Evolutionary conservation across 2,113 vertebrate species (phyloP), one percentile per base, ranked within the genome.

Genomic region (Takifugu flavidus): DNA sequence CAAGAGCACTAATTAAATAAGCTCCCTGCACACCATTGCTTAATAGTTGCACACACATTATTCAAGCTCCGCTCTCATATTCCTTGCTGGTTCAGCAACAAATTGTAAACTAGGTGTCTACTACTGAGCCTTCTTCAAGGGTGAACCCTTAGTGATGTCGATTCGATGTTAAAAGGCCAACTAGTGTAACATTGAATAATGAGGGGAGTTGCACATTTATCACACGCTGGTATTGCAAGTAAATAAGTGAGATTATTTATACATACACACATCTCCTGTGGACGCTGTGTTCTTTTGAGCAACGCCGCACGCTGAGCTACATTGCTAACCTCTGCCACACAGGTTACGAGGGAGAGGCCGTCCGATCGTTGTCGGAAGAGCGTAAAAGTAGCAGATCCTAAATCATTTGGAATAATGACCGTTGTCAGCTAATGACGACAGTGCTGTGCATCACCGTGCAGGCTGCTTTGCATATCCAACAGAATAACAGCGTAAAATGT

Each of bases 1-100:
- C 82, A 80, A 85, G 78, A 84, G 81, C 20, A 15, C 81, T 86
- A 86, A 88, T 88, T 86, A 87, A 86, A 78, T 82, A 69, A 63
- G 72, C 70, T 80, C 70, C 72, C 70, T 61, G 70, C 67, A 68
- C 72, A 74, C 62, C 50, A 69, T 53, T 82, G 74, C 78, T 74
- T 64, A 60, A 62, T 68, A 66, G 60, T 54, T 74, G 57, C 56
- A 25, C 55, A 56, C 67, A 69, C 50, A 79, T 72, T 73, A 77
- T 68, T 72, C 55, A 65, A 68, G 60, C 27, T 10, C 53, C 57
- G 49, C 68, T 60, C 72, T 66, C 44, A 3, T 56, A 65, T 47
- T 82, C 50, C 59, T 72, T 49, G 56, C 58, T 79, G 60, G 53
- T 70, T 74, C 29, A 65, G 60, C 67, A 63, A 11, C 63, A 54